phyloP scores from a whole-genome alignment of 2,888 invertebrate species.

The Agriopis aurantiaria region DNA sequence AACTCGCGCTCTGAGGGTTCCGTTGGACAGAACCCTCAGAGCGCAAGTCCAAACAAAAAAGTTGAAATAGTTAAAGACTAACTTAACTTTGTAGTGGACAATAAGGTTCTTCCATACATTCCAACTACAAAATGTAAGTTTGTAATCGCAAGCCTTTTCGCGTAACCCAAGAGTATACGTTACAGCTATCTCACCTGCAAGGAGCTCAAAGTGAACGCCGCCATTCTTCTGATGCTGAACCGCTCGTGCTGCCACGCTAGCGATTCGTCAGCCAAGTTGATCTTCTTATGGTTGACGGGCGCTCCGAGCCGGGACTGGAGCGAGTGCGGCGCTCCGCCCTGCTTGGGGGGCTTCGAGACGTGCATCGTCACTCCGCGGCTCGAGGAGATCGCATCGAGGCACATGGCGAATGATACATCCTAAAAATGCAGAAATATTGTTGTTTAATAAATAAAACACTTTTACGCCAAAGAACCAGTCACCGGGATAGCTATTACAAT shows the following conservation, averaged over 20 bases:
- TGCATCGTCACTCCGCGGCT: conserved; percentile 92
- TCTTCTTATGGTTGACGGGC: conserved; percentile 96
- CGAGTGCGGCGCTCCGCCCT: conserved; percentile 91
- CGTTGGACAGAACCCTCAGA: too few relatives aligned
- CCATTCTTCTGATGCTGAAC: conserved; percentile 96
- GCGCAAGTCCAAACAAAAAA: too few relatives aligned
- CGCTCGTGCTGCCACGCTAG: conserved; percentile 99
- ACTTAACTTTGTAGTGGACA: too few relatives aligned
- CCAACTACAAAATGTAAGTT: too few relatives aligned
- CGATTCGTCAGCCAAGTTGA: conserved; percentile 96
- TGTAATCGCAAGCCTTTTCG: too few relatives aligned
- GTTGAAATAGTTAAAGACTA: too few relatives aligned
- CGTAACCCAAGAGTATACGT: too few relatives aligned
- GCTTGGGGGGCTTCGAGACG: conserved; percentile 97
- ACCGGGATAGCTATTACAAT: too few relatives aligned
- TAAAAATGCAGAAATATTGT: conserved; percentile 59
- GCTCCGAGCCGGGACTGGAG: conserved; percentile 86
- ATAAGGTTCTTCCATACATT: too few relatives aligned
- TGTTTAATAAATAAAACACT: too few relatives aligned
- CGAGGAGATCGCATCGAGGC: conserved; percentile 93
- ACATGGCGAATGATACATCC: conserved; percentile 96
- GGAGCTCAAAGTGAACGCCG: conserved; percentile 96
- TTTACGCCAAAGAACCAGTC: too few relatives aligned
- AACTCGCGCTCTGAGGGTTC: too few relatives aligned
- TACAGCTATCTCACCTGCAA: conserved; percentile 77